Evolutionary conservation across 1,140 invertebrate genomes (phyloP), one percentile per base, ranked within the genome.

Genomic region (Leptinotarsa texana): DNA sequence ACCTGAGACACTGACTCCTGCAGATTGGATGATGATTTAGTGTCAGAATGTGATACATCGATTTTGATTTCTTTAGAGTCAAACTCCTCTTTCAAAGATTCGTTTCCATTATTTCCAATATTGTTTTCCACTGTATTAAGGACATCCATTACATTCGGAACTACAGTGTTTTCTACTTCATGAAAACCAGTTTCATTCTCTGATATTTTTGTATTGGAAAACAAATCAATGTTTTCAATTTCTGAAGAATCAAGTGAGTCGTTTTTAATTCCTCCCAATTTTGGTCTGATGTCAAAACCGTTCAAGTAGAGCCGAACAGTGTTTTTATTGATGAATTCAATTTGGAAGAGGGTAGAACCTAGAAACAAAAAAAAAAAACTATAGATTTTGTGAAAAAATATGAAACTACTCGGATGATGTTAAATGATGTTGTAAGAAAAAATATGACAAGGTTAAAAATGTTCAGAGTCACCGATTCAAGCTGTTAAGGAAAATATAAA

Each of bases 251-350:
- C 49, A 42, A 69, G 24, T 21, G 78, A 65, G 51, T 76, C 68
- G 27, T 49, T 77, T 78, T 80, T 80, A 3, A 77, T 63, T 24
- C 76, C 77, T 65, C 78, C 77, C 57, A 83, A 74, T 17, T 74
- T 42, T 11, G 77, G 21, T 21, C 82, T 72, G 61, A 84, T 80
- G 70, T 83, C 82, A 27, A 66, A 51, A 13, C 78, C 79, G 73
- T 83, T 73, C 6, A 77, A 48, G 75, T 83, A 83, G 15, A 83
- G 68, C 62, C 80, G 77, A 22, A 81, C 79, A 33, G 61, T 71
- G 63, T 78, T 74, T 27, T 80, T 77, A 33, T 62, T 57, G 67
- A 82, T 70, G 13, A 79, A 73, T 75, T 83, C 82, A 13, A 80
- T 72, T 78, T 83, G 79, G 73, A 81, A 83, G 22, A 82, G 21